These are phyloP conservation scores for Linyphia triangularis DNA, from an alignment of 2,888 invertebrate species.

Conservation along the genomic window DNA sequence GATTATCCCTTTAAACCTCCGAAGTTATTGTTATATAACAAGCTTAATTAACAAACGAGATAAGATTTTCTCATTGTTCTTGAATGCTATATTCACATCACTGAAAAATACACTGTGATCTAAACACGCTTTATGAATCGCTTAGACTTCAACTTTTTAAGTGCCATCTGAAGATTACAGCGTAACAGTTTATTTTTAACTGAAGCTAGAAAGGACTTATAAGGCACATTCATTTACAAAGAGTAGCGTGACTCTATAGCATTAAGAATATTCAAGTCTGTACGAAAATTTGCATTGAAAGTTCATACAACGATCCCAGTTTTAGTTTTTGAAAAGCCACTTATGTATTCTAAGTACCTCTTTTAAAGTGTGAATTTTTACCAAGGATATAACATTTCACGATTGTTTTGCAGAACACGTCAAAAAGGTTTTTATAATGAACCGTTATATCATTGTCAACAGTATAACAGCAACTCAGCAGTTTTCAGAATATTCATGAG, in stretches of 20 bases:
- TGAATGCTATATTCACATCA: slow-evolving; percentile 1
- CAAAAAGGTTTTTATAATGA: not conserved
- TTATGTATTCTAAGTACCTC: not conserved
- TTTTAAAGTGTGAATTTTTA: not conserved
- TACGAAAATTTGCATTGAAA: slow-evolving; percentile 34
- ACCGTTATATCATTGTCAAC: not conserved
- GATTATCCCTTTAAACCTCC: not conserved
- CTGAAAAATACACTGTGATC: not conserved
- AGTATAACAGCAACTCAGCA: not conserved
- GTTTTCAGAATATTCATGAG: too few relatives aligned
- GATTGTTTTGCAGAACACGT: slow-evolving; percentile 10
- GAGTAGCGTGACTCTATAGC: slow-evolving; percentile 9
- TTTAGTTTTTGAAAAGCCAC: slow-evolving; percentile 14
- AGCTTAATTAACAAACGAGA: slow-evolving; percentile 11
- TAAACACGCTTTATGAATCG: not conserved
- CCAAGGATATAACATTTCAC: not conserved
- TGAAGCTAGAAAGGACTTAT: not conserved
- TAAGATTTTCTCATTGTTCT: not conserved
- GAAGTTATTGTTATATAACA: slow-evolving; percentile 1
- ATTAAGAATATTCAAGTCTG: slow-evolving; percentile 13
- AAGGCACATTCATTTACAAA: not conserved
- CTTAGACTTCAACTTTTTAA: not conserved
- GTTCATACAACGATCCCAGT: not conserved
- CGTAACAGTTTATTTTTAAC: slow-evolving; percentile 14
- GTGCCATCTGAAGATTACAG: not conserved